Evolutionary conservation across 2,797 vertebrate genomes (phyloP), one percentile per base, ranked within the genome.

Genomic region (Oophaga sylvatica): DNA sequence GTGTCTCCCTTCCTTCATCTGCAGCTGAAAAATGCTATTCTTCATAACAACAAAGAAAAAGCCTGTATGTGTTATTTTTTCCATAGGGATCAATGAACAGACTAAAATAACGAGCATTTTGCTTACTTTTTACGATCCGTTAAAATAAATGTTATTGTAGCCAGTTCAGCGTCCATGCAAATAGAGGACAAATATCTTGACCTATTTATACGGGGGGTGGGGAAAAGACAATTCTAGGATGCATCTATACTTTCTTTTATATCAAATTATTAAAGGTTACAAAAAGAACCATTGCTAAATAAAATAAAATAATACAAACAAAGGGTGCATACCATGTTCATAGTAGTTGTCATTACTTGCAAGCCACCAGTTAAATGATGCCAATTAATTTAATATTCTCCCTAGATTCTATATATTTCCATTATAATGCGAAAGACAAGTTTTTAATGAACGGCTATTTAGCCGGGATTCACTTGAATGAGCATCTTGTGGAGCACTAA

Each of bases 401-500:
- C 65, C 80, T 63, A 19, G 84, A 76, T 48, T 67, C 73, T 31
- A 86, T 75, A 71, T 86, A 86, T 89, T 77, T 60, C 65, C 31
- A 56, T 78, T 83, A 57, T 86, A 86, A 86, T 83, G n/a, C 31
- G 60, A 62, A 80, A 70, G 86, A 89, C 88, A 83, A 29, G 59
- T 71, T 90, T 87, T 89, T 90, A 91, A 91, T 89, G 89, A 90
- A 92, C 90, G 65, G 80, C 67, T 57, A 83, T 90, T 93, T 90
- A 82, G 87, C 77, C 86, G 89, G 89, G 92, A 92, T 94, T 91
- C 91, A 93, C 92, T 89, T 90, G 88, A 90, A 92, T 90, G 91
- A 94, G 92, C 91, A 93, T 94, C 94, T 94, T 94, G 94, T 94
- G 94, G 93, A 94, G 92, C 92, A 92, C 91, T 96, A 96, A 96